Percentiles rank a stretch among this genome's conserved stretches.
Conservation (phyloP, 2,113 vertebrate genomes). For the Suricata suricatta region DNA sequence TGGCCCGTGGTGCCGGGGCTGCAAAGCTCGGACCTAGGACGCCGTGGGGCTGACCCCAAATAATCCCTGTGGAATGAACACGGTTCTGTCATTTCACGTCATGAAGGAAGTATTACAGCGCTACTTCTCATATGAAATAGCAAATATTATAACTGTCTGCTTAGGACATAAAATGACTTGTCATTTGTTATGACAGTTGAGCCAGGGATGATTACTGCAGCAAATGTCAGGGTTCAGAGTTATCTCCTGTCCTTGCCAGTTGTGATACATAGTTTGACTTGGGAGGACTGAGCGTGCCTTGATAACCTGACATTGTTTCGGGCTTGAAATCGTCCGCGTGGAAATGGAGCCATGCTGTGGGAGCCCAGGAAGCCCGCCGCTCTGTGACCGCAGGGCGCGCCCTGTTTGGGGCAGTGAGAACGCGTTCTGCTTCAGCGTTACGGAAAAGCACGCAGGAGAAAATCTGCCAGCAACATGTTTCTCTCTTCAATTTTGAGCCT, state of each 20-base stretch:
- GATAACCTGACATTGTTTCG: not conserved
- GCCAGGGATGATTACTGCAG: not conserved
- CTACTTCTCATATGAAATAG: not conserved
- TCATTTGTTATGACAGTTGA: not conserved
- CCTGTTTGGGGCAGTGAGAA: not conserved
- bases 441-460: not conserved
- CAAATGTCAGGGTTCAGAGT: not conserved
- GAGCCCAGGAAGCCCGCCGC: not conserved
- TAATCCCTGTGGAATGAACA: not conserved
- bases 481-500: not conserved
- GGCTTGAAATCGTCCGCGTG: not conserved
- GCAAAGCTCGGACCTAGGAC: not conserved
- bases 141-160: not conserved
- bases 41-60: not conserved
- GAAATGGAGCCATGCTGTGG: not conserved
- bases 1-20: accelerated
- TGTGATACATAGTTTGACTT: not conserved
- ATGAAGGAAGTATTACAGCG: too few relatives aligned
- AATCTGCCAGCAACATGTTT: not conserved
- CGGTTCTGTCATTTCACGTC: not conserved
- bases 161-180: not conserved
- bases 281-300: not conserved
- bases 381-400: accelerated
- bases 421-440: too few relatives aligned
- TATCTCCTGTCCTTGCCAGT: not conserved